Percentiles rank a stretch among this genome's conserved stretches.
Evolutionary conservation across 1,140 invertebrate genomes (phyloP).

Genomic region (Zaprionus inermis): DNA sequence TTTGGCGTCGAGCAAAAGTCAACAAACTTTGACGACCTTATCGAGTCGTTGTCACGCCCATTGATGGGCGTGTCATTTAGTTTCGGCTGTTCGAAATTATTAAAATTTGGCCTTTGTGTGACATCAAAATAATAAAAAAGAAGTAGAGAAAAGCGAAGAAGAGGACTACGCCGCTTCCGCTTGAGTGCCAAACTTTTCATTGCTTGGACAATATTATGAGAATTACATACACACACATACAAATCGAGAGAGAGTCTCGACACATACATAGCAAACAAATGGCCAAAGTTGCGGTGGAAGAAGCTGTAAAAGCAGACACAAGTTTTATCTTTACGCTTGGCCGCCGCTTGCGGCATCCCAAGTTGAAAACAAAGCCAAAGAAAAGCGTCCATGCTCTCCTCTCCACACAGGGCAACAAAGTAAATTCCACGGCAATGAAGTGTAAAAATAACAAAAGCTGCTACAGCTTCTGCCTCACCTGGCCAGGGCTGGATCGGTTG

Average conservation of each 20-base stretch:
- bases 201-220: constrained; percentile 49
- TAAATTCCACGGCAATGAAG: constrained; percentile 61
- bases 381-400: not conserved
- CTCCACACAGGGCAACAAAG: constrained; percentile 37
- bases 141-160: not conserved
- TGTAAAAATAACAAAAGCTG: constrained; percentile 62
- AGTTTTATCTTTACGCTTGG: constrained; percentile 62
- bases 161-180: constrained; percentile 24
- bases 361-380: constrained; percentile 49
- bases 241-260: not conserved
- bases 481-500: not conserved
- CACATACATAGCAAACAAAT: constrained; percentile 31
- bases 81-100: constrained; percentile 46
- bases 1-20: constrained; percentile 37
- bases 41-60: constrained; percentile 54
- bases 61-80: constrained; percentile 50
- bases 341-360: constrained; percentile 45
- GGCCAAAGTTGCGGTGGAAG: constrained; percentile 37
- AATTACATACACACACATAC: constrained; percentile 41
- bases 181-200: constrained; percentile 48
- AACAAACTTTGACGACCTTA: constrained; percentile 54
- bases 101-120: constrained; percentile 53
- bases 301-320: constrained; percentile 41
- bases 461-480: constrained; percentile 16
- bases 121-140: constrained; percentile 45